Evolutionary conservation across 2,113 vertebrate genomes (phyloP).

Genomic region (Podarcis raffonei): DNA sequence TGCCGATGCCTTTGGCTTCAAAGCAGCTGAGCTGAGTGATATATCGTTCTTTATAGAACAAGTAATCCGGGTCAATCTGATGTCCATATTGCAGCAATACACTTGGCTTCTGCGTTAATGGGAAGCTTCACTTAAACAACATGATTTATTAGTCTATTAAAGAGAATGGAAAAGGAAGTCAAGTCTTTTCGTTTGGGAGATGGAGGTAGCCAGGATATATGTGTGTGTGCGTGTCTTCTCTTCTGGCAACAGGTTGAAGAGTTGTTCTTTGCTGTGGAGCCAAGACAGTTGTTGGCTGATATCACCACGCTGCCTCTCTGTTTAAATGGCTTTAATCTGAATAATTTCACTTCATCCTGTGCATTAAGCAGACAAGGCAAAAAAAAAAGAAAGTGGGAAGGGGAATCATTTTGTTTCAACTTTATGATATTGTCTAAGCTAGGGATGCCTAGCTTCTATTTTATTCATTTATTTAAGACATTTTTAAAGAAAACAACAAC

Average conservation of each 20-base stretch:
- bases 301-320: not conserved
- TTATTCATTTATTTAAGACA: not conserved
- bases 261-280: not conserved
- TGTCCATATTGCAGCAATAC: slow-evolving; percentile 30
- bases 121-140: slow-evolving; percentile 2
- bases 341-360: not conserved
- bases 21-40: not conserved
- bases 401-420: not conserved
- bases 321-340: not conserved
- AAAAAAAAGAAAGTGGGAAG: not conserved
- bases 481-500: not conserved
- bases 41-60: slow-evolving; percentile 21
- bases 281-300: slow-evolving; percentile 10
- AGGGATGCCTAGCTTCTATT: not conserved
- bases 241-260: slow-evolving; percentile 6
- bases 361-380: not conserved
- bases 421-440: not conserved
- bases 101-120: slow-evolving; percentile 5
- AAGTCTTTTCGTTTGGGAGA: slow-evolving; percentile 22
- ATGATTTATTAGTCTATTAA: slow-evolving; percentile 6
- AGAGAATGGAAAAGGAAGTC: not conserved
- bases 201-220: not conserved
- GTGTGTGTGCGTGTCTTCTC: not conserved
- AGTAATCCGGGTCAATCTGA: not conserved
- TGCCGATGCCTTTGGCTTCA: not conserved